Conservation (phyloP, 2,888 invertebrate species). For the Spodoptera littoralis region DNA sequence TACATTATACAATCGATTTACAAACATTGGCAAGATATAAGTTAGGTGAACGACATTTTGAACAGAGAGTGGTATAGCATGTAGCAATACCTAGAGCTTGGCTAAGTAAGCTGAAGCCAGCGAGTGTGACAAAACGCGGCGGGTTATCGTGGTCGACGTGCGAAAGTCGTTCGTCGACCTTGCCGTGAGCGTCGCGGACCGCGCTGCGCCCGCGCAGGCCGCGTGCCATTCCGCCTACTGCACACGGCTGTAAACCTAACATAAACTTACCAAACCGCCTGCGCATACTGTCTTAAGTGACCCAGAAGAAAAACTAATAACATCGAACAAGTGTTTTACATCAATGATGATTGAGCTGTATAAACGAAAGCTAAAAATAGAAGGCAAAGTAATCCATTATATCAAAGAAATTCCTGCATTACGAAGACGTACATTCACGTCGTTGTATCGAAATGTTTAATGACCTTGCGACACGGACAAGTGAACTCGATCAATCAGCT, state of each 20-base stretch:
- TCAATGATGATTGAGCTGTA: constrained; percentile 39
- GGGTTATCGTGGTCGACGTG: constrained; percentile 72
- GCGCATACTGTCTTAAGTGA: constrained; percentile 21
- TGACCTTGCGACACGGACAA: constrained; percentile 40
- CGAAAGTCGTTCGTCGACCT: constrained; percentile 89
- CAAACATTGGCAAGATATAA: constrained; percentile 31
- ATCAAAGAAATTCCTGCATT: constrained; percentile 42
- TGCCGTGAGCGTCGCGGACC: constrained; percentile 73
- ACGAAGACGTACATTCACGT: constrained; percentile 21
- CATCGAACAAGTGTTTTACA: constrained; percentile 41
- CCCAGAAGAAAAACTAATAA: constrained; percentile 11
- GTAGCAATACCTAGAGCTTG: constrained; percentile 43
- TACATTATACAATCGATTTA: constrained; percentile 23
- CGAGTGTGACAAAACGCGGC: constrained; percentile 67
- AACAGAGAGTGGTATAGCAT: constrained; percentile 26
- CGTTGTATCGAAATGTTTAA: constrained; percentile 45
- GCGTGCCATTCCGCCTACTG: constrained; percentile 85
- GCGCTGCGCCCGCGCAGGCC: constrained; percentile 68
- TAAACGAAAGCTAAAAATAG: constrained; percentile 42
- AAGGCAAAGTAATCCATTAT: constrained; percentile 23
- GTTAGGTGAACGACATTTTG: constrained; percentile 12
- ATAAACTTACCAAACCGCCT: constrained; percentile 46
- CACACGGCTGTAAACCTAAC: constrained; percentile 67
- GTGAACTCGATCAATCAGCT: constrained; percentile 46
- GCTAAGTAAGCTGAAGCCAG: constrained; percentile 56